Evolutionary conservation across 1,140 invertebrate species (phyloP).

Genomic region (Euura saliciscinereae): DNA sequence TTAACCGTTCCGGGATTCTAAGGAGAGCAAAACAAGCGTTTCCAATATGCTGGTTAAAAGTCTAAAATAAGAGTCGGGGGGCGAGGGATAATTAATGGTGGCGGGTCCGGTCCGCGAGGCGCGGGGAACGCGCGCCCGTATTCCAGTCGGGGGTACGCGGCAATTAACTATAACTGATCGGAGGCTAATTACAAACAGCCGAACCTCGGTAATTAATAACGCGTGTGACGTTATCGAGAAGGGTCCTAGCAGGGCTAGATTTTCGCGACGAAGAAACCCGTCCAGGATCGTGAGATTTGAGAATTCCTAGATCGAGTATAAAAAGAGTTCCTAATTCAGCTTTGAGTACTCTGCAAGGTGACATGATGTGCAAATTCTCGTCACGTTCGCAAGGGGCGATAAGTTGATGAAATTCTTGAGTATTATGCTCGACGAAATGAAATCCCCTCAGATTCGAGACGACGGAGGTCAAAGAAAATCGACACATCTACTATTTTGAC

Average conservation of each 20-base stretch:
- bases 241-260: neutral
- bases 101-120: constrained; percentile 11
- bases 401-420: too few species aligned
- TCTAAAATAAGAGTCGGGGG: constrained; percentile 6
- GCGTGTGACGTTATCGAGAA: constrained; percentile 44
- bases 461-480: too few species aligned
- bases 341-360: constrained; percentile 28
- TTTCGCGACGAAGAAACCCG: neutral
- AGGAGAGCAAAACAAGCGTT: neutral
- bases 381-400: too few species aligned
- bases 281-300: neutral
- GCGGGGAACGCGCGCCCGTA: too few species aligned
- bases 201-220: constrained; percentile 52
- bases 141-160: constrained; percentile 29
- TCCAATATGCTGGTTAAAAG: constrained; percentile 2
- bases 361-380: too few species aligned
- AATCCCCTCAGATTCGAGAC: too few species aligned
- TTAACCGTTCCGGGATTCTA: neutral
- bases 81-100: constrained; percentile 46
- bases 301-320: too few species aligned
- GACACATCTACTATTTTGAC: too few species aligned
- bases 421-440: too few species aligned
- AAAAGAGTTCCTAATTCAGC: constrained; percentile 26
- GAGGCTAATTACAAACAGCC: constrained; percentile 53
- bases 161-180: constrained; percentile 53